Evolutionary conservation across 2,113 vertebrate species (phyloP).

Genomic region (Apteryx owenii): DNA sequence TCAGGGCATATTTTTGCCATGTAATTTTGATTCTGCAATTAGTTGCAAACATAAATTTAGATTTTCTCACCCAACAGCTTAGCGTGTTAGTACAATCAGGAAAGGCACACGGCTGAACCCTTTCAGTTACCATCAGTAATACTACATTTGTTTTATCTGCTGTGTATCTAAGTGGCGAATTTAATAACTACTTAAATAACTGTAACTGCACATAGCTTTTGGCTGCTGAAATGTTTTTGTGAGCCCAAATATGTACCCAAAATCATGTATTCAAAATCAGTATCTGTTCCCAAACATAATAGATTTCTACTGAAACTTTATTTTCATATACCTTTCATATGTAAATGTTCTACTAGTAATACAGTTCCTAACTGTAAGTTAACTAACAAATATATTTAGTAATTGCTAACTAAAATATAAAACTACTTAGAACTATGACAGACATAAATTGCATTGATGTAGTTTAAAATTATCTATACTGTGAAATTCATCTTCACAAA

Average conservation of each 20-base stretch:
- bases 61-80: not conserved
- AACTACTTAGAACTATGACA: not conserved
- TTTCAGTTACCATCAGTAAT: not conserved
- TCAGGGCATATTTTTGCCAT: not conserved
- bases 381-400: not conserved
- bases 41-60: not conserved
- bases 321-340: not conserved
- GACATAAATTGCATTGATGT: not conserved
- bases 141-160: not conserved
- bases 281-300: not conserved
- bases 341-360: not conserved
- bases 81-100: rapidly evolving
- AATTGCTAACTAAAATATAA: not conserved
- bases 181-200: not conserved
- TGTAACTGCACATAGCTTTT: not conserved
- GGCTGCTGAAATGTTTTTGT: not conserved
- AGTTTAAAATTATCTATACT: not conserved
- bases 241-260: not conserved
- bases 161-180: not conserved
- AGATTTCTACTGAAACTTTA: not conserved
- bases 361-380: not conserved
- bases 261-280: not conserved
- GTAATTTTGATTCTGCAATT: not conserved
- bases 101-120: not conserved
- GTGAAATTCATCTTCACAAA: not conserved